Base-by-base conservation (phyloP, 2,888 invertebrate genomes). In the Hydraecia micacea region DNA sequence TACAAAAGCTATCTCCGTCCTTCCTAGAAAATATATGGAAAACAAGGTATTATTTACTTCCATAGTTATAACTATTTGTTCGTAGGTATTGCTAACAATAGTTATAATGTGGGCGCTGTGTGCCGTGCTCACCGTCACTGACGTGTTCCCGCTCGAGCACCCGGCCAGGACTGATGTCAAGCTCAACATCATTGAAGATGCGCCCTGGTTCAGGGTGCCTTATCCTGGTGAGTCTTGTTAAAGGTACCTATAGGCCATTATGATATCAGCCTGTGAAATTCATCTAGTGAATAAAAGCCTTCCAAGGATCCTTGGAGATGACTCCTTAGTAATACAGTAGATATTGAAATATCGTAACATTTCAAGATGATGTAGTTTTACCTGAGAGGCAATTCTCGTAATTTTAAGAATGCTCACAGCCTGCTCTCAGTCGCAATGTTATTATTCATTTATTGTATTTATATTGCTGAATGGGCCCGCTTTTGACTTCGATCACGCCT, bases 161-260 rank as follows among this genome's bases (percentile, higher is more conserved):
- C 97, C 98, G 0, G 98, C 98, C 0, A 96, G 98, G 80, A 98
- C 98, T 0, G 98, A 98, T 91, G 97, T 97, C 15, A 98, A 98
- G 89, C 91, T 98, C 6, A 97, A 97, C 84, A 98, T 98, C 74
- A 95, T 98, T 32, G 95, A 97, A n/a, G 97, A 98, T 87, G 98
- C 98, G 1, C 98, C 98, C 0, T 98, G 98, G 98, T 98, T 98
- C 91, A 97, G 98, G 46, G 90, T 98, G 25, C 98, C 98, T 0
- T 98, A 98, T 94, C 98, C 98, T 85, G 98, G 98, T 97, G 92
- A 70, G 77, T 36, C 18, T 52, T 9, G 8, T 9, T 18, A 18
- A 46, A 55, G 42, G 25, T 15, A 18, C 9, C 32, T 32, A 28
- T 2, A 25, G 32, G 18, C 9, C 2, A 2, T 52, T 63, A 18